Conservation (phyloP, 2,888 invertebrate species). For the Drosophila macrospina region DNA sequence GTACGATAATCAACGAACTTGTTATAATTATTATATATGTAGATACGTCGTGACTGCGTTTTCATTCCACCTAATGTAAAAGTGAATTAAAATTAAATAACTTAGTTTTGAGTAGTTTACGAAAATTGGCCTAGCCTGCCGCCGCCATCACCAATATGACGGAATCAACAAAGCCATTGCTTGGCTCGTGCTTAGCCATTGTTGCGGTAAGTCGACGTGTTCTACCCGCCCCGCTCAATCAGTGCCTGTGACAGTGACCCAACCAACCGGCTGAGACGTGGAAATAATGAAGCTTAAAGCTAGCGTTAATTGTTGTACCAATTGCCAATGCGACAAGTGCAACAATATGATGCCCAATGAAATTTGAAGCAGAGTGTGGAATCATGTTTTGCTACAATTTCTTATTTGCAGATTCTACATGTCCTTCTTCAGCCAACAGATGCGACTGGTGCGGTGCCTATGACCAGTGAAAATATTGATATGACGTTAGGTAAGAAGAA, state of each 20-base stretch:
- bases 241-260: not conserved
- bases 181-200: slow-evolving; percentile 66
- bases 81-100: slow-evolving; percentile 53
- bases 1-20: slow-evolving; percentile 58
- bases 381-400: not conserved
- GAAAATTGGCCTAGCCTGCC: slow-evolving; percentile 49
- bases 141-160: slow-evolving; percentile 51
- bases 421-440: slow-evolving; percentile 91
- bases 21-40: slow-evolving; percentile 58
- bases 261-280: slow-evolving; percentile 37
- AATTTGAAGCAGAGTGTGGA: not conserved
- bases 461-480: slow-evolving; percentile 93
- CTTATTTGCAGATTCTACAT: slow-evolving; percentile 79
- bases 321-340: not conserved
- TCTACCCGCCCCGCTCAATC: slow-evolving; percentile 49
- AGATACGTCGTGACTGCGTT: slow-evolving; percentile 62
- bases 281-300: slow-evolving; percentile 4
- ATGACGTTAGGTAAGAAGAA: slow-evolving; percentile 91
- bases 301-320: no score
- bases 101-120: slow-evolving; percentile 45
- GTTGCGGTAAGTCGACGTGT: slow-evolving; percentile 77
- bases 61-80: slow-evolving; percentile 66
- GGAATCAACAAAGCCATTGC: slow-evolving; percentile 55
- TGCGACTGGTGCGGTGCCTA: slow-evolving; percentile 90
- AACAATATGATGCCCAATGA: not conserved